A percentile compares a stretch with the other conserved stretches of the same genome.
Conservation (phyloP, 1,140 invertebrate genomes). For the Cryptotermes secundus region DNA sequence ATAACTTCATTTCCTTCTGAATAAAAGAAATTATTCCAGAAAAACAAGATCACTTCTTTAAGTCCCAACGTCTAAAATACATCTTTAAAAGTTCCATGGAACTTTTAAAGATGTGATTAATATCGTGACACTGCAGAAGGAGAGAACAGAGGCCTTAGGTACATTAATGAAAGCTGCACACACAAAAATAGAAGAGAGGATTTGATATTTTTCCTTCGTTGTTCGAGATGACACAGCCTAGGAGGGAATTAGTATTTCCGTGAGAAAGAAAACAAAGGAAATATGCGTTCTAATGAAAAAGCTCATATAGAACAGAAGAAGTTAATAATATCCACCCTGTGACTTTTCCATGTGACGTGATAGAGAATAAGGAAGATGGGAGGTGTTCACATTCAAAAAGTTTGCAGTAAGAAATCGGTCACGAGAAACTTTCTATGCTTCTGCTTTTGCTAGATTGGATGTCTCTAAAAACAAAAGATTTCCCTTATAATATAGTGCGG, state of each 20-base stretch:
- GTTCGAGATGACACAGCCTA: neutral
- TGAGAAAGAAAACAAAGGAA: constrained; percentile 4
- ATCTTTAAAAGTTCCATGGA: neutral
- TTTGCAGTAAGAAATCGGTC: constrained; percentile 4
- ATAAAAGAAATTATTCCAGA: no score
- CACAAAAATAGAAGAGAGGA: neutral
- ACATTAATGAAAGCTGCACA: constrained; percentile 13
- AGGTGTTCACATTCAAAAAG: constrained; percentile 13
- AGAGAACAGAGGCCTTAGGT: neutral
- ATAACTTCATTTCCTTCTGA: no score
- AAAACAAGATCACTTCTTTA: no score
- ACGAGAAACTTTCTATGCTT: neutral
- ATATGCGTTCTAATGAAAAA: neutral
- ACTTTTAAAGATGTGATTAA: neutral
- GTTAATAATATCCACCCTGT: neutral
- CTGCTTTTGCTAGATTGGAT: neutral
- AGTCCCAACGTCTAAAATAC: no score
- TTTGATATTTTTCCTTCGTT: neutral
- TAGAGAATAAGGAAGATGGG: neutral
- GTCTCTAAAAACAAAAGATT: constrained; percentile 3
- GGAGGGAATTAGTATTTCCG: constrained; percentile 1
- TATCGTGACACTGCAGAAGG: neutral
- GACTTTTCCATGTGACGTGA: neutral
- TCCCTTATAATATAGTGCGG: neutral
- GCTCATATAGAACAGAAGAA: neutral